phyloP scores from a whole-genome alignment of 1,140 invertebrate genomes.

The Phocides pigmalion region DNA sequence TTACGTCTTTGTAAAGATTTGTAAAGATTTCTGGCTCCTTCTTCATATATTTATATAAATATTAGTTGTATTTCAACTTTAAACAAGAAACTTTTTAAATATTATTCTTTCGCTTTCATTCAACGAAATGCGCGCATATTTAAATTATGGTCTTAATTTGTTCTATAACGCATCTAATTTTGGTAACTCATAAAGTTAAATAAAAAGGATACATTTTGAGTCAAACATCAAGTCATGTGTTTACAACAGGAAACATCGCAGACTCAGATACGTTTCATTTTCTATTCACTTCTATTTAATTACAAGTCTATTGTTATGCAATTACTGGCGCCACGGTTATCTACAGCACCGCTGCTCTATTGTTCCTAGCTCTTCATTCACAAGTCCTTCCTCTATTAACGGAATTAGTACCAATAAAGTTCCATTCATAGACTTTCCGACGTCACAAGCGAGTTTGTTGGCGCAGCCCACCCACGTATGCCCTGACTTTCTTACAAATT shows the following conservation, averaged over 20 bases:
- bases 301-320: slow-evolving; percentile 31
- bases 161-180: no score
- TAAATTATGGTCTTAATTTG: no score
- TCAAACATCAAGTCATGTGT: no score
- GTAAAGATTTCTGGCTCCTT: no score
- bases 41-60: no score
- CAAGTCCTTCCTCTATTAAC: slow-evolving; percentile 31
- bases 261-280: neutral
- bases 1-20: no score
- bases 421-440: slow-evolving; percentile 48
- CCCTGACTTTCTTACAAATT: slow-evolving; percentile 27
- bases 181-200: no score
- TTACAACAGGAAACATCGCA: neutral
- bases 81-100: no score
- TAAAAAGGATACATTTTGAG: no score
- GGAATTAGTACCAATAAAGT: slow-evolving; percentile 54
- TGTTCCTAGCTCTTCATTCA: slow-evolving; percentile 58
- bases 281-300: slow-evolving; percentile 23
- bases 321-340: slow-evolving; percentile 48
- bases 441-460: neutral
- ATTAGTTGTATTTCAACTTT: no score
- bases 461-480: slow-evolving; percentile 5
- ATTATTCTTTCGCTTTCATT: no score
- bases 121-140: no score
- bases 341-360: slow-evolving; percentile 36